phyloP scores from a whole-genome alignment of 1,140 invertebrate genomes.

The Drosophila nannoptera region DNA sequence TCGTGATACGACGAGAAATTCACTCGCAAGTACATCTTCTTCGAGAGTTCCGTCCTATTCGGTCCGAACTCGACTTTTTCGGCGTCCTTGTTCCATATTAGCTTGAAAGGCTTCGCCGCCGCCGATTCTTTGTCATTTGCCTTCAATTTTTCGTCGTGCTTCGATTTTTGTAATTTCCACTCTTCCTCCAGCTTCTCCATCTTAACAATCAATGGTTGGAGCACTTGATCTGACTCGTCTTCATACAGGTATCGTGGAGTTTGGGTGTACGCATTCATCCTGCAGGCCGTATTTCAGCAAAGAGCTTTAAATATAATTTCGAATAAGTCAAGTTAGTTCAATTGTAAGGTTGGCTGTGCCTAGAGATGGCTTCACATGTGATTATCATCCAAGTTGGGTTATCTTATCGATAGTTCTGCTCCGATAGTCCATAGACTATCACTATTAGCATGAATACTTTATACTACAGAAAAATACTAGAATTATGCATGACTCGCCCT shows the following conservation, averaged over 20 bases:
- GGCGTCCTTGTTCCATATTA: not conserved
- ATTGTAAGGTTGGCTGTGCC: not conserved
- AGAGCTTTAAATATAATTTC: not conserved
- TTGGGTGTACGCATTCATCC: conserved; percentile 17
- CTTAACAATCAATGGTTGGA: not conserved
- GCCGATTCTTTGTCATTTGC: not conserved
- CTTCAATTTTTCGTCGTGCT: no score
- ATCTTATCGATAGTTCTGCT: not conserved
- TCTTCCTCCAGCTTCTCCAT: conserved; percentile 7
- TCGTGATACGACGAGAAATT: not conserved
- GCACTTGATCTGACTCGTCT: not conserved
- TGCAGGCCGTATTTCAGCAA: not conserved
- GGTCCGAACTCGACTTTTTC: conserved; percentile 11
- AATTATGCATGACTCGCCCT: not conserved
- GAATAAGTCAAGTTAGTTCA: not conserved
- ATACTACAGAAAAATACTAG: no score
- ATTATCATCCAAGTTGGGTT: not conserved
- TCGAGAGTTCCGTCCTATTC: conserved; percentile 7
- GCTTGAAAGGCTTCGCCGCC: not conserved
- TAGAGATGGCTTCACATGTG: not conserved
- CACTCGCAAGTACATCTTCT: not conserved
- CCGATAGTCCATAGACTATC: no score
- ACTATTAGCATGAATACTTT: no score
- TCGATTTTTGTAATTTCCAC: not conserved
- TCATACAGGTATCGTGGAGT: conserved; percentile 7